Conservation (phyloP, 1,140 invertebrate genomes). For the Brachionus manjavacas region DNA sequence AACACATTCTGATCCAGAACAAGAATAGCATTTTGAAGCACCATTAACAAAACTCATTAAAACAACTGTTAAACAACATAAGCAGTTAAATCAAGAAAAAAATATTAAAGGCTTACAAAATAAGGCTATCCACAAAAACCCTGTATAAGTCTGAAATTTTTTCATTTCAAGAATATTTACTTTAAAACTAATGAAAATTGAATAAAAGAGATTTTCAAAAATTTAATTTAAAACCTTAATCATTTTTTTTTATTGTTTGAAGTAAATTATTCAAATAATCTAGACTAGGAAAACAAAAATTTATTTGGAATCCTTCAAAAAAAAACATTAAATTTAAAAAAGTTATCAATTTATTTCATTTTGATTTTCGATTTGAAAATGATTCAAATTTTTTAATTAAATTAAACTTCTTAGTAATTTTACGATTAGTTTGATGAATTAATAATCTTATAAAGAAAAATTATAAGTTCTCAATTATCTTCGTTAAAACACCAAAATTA, state of each 20-base stretch:
- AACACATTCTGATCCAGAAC: not conserved
- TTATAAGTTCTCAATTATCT: too few relatives aligned
- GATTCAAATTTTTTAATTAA: not conserved
- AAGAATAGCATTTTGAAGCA: constrained; percentile 2
- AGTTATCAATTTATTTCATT: not conserved
- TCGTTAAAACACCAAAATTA: too few relatives aligned
- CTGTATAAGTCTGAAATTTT: not conserved
- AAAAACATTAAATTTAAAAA: not conserved
- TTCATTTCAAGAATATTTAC: not conserved
- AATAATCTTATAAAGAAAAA: too few relatives aligned
- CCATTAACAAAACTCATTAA: not conserved
- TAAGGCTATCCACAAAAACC: not conserved
- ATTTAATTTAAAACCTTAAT: not conserved
- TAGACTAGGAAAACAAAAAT: not conserved
- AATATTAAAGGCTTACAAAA: not conserved
- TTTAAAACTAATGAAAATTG: not conserved
- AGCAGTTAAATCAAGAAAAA: not conserved
- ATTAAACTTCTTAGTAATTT: not conserved
- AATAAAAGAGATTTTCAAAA: not conserved
- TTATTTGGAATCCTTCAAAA: not conserved
- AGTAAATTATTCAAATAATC: not conserved
- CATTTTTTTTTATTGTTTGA: not conserved
- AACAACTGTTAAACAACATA: not conserved
- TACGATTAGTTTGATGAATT: too few relatives aligned
- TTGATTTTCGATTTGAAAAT: not conserved